phyloP scores from a whole-genome alignment of 37 sponge, comb jelly and placozoan genomes.

The Aphrocallistes beatrix region DNA sequence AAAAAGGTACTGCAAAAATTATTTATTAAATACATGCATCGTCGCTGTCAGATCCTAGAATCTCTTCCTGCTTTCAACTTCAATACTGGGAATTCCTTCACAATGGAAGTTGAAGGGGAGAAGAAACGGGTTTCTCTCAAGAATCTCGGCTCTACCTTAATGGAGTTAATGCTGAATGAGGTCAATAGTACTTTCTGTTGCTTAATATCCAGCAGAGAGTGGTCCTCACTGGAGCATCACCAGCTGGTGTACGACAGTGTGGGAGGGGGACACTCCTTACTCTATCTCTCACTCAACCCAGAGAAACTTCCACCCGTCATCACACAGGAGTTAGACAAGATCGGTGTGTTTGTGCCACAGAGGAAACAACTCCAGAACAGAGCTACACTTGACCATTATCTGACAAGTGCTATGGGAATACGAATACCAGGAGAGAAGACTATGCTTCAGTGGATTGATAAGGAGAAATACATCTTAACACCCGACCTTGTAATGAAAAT shows the following conservation, averaged over 20 bases:
- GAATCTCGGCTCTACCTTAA: slow-evolving; percentile 59
- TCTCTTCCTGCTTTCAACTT: slow-evolving; percentile 42
- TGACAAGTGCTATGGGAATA: slow-evolving; percentile 56
- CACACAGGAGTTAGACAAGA: background rate
- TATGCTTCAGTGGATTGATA: slow-evolving; percentile 40
- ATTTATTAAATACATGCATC: slow-evolving; percentile 56
- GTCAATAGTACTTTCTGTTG: slow-evolving; percentile 56
- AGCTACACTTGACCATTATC: slow-evolving; percentile 39
- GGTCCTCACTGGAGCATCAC: slow-evolving; percentile 51
- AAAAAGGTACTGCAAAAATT: slow-evolving; percentile 61
- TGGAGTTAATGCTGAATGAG: slow-evolving; percentile 70
- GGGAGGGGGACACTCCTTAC: slow-evolving; percentile 33
- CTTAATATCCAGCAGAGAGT: slow-evolving; percentile 37
- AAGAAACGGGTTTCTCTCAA: background rate
- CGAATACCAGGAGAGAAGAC: background rate
- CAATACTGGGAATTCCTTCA: slow-evolving; percentile 28
- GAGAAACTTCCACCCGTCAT: slow-evolving; percentile 28
- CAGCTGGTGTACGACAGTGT: slow-evolving; percentile 34
- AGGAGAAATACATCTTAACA: slow-evolving; percentile 55
- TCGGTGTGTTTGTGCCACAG: slow-evolving; percentile 1
- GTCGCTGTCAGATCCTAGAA: slow-evolving; percentile 48
- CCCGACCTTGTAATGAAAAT: slow-evolving; percentile 70
- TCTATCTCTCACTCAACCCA: slow-evolving; percentile 42
- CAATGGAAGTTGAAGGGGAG: background rate
- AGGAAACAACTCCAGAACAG: slow-evolving; percentile 31